Base-by-base conservation (phyloP, 2,797 vertebrate species). In the Podarcis siculus region DNA sequence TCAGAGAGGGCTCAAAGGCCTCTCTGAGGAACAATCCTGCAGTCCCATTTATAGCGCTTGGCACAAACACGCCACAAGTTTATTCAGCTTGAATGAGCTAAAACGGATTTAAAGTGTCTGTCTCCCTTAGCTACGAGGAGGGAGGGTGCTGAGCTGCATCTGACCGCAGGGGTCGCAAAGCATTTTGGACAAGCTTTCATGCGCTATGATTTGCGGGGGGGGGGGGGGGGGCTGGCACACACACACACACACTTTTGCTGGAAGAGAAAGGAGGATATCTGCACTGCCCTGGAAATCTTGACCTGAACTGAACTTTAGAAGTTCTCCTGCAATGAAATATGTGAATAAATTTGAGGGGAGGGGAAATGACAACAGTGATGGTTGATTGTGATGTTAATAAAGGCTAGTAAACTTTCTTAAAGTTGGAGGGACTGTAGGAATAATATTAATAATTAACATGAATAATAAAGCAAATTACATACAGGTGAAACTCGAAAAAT, bases 21-120 rank as follows among this genome's bases (percentile, higher is more conserved):
- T 90, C 95, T 95, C 92, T 85, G 88, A 90, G 85, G 94, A 95
- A 92, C 93, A 90, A 89, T 90, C 91, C 93, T 90, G 92, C 92
- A 91, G 94, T 94, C 86, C 93, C 90, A 93, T 95, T 94, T 92
- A 95, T 86, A 95, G 93, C 80, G 83, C 91, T 94, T 95, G 94
- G 94, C 96, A 92, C 37, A 55, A 91, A 92, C 89, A 87, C 80
- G 93, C 67, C 86, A 85, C 83, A 90, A 89, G 90, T 94, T 96
- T 95, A 94, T 94, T 96, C 96, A 95, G 94, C 94, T 92, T 93
- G 94, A 95, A 91, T 95, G 95, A 95, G 95, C 94, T 94, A 95
- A 95, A 78, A 42, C 92, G 93, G 94, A 93, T 92, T 87, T 86
- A 91, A 90, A 94, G 61, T 27, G 37, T 12, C 55, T 78, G 19